Conservation (phyloP, 2,113 vertebrate species). For the Dascyllus trimaculatus region DNA sequence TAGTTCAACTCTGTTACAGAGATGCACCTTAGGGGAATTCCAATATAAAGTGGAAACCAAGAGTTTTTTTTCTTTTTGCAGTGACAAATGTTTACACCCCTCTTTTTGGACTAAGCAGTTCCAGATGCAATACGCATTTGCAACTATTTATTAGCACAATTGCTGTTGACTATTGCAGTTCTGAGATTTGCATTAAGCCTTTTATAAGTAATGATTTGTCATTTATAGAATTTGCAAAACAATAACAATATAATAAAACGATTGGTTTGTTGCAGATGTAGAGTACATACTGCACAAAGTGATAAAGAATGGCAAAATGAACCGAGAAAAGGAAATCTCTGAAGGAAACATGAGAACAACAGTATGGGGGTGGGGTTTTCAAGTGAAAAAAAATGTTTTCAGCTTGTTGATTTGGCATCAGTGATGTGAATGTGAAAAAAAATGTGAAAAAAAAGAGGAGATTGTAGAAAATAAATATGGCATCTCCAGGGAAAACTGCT, state of each 20-base stretch:
- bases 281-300: too few relatives aligned
- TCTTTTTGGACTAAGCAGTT: neutral
- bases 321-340: neutral
- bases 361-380: neutral
- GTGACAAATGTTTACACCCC: neutral
- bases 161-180: neutral
- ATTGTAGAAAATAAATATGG: conserved; percentile 32
- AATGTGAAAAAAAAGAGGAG: too few relatives aligned
- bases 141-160: neutral
- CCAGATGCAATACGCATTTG: neutral
- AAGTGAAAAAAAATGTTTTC: neutral
- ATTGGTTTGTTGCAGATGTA: too few relatives aligned
- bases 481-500: conserved; percentile 1
- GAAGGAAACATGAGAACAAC: conserved; percentile 2
- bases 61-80: neutral
- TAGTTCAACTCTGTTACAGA: neutral
- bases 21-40: neutral
- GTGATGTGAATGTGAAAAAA: neutral
- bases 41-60: neutral
- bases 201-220: too few relatives aligned
- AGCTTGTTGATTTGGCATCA: conserved; percentile 17
- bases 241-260: too few relatives aligned
- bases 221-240: too few relatives aligned
- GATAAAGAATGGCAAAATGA: too few relatives aligned
- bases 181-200: neutral